These are phyloP conservation scores for Vanessa cardui DNA, from an alignment of 2,888 invertebrate genomes.

Conservation along the genomic window DNA sequence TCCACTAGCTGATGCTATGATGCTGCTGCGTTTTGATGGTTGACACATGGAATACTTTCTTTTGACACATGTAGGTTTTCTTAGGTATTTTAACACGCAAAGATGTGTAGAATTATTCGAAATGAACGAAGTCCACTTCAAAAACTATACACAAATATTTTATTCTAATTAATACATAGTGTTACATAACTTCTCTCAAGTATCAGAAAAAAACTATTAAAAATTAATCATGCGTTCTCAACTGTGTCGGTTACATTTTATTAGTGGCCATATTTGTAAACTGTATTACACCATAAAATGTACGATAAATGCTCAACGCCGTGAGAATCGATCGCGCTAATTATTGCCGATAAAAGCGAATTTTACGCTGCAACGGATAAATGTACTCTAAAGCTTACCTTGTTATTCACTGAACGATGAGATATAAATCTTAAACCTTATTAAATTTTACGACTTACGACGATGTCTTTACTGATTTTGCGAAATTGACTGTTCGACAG, in stretches of 20 bases:
- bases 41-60: too few species aligned
- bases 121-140: too few species aligned
- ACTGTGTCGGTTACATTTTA: conserved; percentile 31
- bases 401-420: neutral
- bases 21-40: too few species aligned
- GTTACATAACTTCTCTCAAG: neutral
- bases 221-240: neutral
- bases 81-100: too few species aligned
- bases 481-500: too few species aligned
- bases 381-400: neutral
- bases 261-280: conserved; percentile 41
- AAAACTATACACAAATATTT: too few species aligned
- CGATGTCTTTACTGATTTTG: too few species aligned
- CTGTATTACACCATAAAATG: conserved; percentile 31
- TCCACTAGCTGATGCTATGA: too few species aligned
- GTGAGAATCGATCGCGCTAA: conserved; percentile 36
- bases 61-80: too few species aligned
- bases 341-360: conserved; percentile 28
- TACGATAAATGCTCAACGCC: conserved; percentile 33
- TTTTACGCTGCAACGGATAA: conserved; percentile 10
- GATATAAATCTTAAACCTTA: conserved; percentile 9
- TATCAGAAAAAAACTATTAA: neutral
- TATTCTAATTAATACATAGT: too few species aligned
- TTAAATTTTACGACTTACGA: too few species aligned
- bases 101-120: too few species aligned